Evolutionary conservation across 1,140 invertebrate species (phyloP), one percentile per base, ranked within the genome.

Genomic region (Scaptomyza hsui): DNA sequence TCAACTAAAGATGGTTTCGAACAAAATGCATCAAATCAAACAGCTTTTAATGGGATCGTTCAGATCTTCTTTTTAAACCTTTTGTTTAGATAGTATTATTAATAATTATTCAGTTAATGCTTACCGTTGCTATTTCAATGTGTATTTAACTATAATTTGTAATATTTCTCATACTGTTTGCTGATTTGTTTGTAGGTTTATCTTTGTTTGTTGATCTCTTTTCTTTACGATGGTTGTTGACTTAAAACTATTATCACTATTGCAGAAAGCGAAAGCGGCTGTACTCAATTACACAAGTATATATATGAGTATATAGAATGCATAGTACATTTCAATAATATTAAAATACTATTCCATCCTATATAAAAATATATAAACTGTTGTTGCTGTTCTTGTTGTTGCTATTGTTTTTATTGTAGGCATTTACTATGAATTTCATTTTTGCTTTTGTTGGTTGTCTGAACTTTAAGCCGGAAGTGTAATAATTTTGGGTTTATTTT

Each of bases 201-300:
- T 72, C 4, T 61, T 51, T 56, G 26, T 60, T 68, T 57, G 6
- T 69, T 75, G 63, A 49, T 67, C 63, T 62, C 35, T 67, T 53
- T 57, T 47, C 61, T 65, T 86, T 59, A 75, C 70, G 45, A 72
- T 77, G 80, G 77, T 75, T 69, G 71, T 75, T 76, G 60, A 75
- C 86, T 89, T 89, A 91, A 77, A 91, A 91, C 90, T 91, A 91
- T 91, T 91, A 91, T 91, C 90, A 91, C 90, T 91, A 91, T 91
- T 91, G 90, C 89, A 91, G 89, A 91, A 90, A 81, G 88, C 89
- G 89, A 91, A 90, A 88, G 88, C 89, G 89, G 89, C 77, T 90
- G 79, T 91, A 76, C 68, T 88, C 71, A 82, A 78, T 78, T 78
- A 62, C 49, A 70, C 68, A 18, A 24, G 44, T 24, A 4, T 42